Percentiles rank a stretch among this genome's conserved stretches.
phyloP scores from a whole-genome alignment of 2,888 invertebrate genomes.

The Coecobrya sp. region DNA sequence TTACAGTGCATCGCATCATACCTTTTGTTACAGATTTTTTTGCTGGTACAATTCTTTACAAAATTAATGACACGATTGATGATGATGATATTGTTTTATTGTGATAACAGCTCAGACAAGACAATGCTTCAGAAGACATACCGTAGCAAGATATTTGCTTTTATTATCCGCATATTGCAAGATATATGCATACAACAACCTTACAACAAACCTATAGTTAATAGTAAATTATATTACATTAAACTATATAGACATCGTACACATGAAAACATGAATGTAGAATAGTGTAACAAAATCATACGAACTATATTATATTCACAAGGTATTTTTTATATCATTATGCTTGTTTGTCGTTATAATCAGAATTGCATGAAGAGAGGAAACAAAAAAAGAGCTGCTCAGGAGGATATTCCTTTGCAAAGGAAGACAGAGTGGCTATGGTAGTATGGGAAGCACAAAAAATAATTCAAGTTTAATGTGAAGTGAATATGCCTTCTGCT shows the following conservation, averaged over 20 bases:
- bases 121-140: neutral
- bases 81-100: constrained; percentile 27
- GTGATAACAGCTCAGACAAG: constrained; percentile 30
- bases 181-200: neutral
- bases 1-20: neutral
- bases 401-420: neutral
- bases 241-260: too few species aligned
- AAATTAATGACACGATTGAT: constrained; percentile 40
- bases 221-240: too few species aligned
- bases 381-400: neutral
- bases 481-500: neutral
- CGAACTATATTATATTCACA: neutral
- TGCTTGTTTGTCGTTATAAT: neutral
- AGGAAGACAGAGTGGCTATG: neutral
- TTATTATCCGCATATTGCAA: neutral
- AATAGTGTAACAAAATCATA: neutral
- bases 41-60: neutral
- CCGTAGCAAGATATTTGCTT: neutral
- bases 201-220: neutral
- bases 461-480: constrained; percentile 16
- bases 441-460: neutral
- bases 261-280: too few species aligned
- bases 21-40: neutral
- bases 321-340: too few species aligned
- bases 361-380: neutral